Evolutionary conservation across 2,888 invertebrate genomes (phyloP), one percentile per base, ranked within the genome.

Genomic region (Himalopsyche tibetana): DNA sequence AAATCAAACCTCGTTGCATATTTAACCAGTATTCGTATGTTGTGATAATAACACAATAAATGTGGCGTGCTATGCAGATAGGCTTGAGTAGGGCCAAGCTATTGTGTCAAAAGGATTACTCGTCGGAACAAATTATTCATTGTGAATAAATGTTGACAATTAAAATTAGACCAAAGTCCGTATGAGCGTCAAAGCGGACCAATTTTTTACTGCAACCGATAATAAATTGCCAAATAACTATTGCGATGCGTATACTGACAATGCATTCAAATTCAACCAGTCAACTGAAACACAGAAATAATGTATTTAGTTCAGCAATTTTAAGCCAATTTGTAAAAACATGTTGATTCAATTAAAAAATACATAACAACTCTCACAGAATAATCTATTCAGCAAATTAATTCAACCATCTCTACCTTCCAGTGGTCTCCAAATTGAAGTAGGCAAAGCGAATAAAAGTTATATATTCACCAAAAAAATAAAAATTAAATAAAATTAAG

Each of bases 121-220:
- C 80, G 80, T n/a, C 40, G 42, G 80, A 80, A 42, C 36, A 80
- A 51, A 51, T 51, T 51, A 80, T 80, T 80, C 42, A 80, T 80
- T 80, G 80, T 80, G 38, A 80, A 80, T 80, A 80, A 80, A 80
- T 80, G 80, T 80, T 80, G 80, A 80, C 80, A 80, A 80, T 80
- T 80, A 42, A 38, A 80, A 40, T 80, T 80, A 42, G 80, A 80
- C 80, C 38, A 12, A 28, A 80, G 42, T 80, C 80, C 42, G 80
- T 80, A 80, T 80, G 38, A 40, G 38, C 80, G 36, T 80, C 42
- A 80, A 63, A 63, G 63, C 63, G 63, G 19, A 28, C 19, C 9
- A 63, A 19, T 63, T 63, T 56, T 63, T 63, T 63, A 63, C 28
- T 19, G 63, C 1, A 8, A 28, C 63, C 63, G 19, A 63, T 63